Conservation (phyloP, 53 echinoderm and acorn worm genomes). For the Holothuria leucospilota region DNA sequence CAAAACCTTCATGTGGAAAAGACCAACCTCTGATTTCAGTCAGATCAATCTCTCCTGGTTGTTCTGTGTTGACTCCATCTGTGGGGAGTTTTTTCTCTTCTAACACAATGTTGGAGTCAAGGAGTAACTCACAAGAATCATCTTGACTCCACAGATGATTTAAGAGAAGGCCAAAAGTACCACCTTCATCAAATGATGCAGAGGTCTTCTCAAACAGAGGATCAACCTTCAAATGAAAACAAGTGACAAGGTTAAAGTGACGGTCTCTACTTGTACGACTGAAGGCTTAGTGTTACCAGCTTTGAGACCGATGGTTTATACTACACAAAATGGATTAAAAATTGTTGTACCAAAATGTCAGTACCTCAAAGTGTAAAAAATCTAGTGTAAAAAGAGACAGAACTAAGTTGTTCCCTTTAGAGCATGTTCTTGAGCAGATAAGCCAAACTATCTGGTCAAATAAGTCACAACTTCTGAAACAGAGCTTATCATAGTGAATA, state of each 20-base stretch:
- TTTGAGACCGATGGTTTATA: neutral
- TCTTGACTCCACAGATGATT: constrained; percentile 81
- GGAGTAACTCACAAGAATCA: constrained; percentile 86
- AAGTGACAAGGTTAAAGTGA: neutral
- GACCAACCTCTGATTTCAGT: constrained; percentile 79
- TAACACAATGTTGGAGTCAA: constrained; percentile 77
- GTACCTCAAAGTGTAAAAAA: too few relatives aligned
- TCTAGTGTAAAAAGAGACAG: too few relatives aligned
- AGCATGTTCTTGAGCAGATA: too few relatives aligned
- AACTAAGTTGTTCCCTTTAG: too few relatives aligned
- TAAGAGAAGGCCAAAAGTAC: constrained; percentile 88
- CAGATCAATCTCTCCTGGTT: constrained; percentile 69
- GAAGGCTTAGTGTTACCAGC: neutral
- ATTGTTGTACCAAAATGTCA: too few relatives aligned
- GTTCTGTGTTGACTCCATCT: constrained; percentile 34
- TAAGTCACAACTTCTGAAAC: too few relatives aligned
- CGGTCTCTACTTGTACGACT: neutral
- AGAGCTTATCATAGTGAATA: too few relatives aligned
- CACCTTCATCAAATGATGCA: constrained; percentile 96
- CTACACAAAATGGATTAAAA: too few relatives aligned
- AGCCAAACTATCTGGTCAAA: too few relatives aligned
- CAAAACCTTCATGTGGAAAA: neutral
- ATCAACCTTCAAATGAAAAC: constrained; percentile 69
- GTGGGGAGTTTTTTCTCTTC: neutral
- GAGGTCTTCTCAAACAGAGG: constrained; percentile 95